Evolutionary conservation across 2,113 vertebrate genomes (phyloP).

Genomic region (Boleophthalmus pectinirostris): DNA sequence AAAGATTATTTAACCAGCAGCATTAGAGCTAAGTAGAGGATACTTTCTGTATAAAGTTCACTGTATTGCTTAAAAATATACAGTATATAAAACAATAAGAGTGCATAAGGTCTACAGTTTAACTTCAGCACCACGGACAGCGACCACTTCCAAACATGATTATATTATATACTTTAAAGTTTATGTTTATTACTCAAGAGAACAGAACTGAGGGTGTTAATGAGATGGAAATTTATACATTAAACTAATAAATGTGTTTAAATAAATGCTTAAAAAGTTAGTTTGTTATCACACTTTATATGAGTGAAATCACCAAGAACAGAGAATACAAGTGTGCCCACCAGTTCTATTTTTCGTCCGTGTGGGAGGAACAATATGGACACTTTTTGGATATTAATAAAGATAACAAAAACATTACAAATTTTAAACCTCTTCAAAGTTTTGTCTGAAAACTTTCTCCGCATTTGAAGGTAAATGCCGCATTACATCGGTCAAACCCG

Average conservation of each 20-base stretch:
- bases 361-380: background rate
- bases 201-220: no score
- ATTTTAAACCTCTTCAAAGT: background rate
- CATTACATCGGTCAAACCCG: background rate
- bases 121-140: background rate
- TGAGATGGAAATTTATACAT: no score
- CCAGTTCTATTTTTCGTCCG: background rate
- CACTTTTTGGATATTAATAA: conserved; percentile 1
- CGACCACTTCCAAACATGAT: background rate
- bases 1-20: background rate
- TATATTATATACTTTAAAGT: no score
- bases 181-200: no score
- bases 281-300: background rate
- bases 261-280: background rate
- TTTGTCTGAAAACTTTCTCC: background rate
- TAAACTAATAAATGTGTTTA: no score
- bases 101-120: background rate
- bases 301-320: background rate
- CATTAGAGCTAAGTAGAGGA: background rate
- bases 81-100: background rate
- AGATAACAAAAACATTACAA: background rate
- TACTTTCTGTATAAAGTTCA: background rate
- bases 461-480: background rate
- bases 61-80: background rate
- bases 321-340: background rate